Evolutionary conservation across 2,888 invertebrate species (phyloP).

Genomic region (Meteorus cinctellus): DNA sequence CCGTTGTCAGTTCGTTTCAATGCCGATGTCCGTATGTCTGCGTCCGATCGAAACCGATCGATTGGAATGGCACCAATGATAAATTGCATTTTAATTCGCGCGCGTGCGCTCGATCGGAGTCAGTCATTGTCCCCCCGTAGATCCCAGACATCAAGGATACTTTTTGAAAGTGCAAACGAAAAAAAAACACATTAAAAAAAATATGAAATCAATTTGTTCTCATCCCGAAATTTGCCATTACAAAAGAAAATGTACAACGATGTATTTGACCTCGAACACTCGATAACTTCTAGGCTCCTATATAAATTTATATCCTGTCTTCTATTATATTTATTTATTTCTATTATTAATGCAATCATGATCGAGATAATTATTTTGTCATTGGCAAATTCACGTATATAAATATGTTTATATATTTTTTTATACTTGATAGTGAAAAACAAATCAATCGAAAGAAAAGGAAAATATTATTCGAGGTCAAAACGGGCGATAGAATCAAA

Average conservation of each 20-base stretch:
- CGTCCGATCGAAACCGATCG: conserved; percentile 60
- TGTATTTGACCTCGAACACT: conserved; percentile 27
- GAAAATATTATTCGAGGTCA: conserved; percentile 39
- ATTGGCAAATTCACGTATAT: conserved; percentile 7
- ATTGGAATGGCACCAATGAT: conserved; percentile 61
- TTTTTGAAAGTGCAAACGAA: conserved; percentile 13
- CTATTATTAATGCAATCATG: not conserved
- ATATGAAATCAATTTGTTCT: not conserved
- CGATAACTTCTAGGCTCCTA: not conserved
- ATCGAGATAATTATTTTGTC: conserved; percentile 19
- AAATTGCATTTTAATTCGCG: conserved; percentile 56
- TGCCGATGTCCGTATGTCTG: conserved; percentile 50
- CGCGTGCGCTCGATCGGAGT: conserved; percentile 21
- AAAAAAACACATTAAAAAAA: not conserved
- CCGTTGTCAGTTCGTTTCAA: conserved; percentile 63
- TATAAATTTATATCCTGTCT: conserved; percentile 26
- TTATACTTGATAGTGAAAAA: not conserved
- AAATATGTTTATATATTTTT: not conserved
- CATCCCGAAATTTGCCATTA: not conserved
- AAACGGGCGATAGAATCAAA: conserved; percentile 16
- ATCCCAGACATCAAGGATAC: conserved; percentile 15
- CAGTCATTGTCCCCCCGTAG: conserved; percentile 24
- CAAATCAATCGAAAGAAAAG: conserved; percentile 1
- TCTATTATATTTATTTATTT: conserved; percentile 31
- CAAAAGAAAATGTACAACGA: conserved; percentile 7